These are phyloP conservation scores for Formica selysi DNA, from an alignment of 1,140 invertebrate genomes.

Conservation along the genomic window DNA sequence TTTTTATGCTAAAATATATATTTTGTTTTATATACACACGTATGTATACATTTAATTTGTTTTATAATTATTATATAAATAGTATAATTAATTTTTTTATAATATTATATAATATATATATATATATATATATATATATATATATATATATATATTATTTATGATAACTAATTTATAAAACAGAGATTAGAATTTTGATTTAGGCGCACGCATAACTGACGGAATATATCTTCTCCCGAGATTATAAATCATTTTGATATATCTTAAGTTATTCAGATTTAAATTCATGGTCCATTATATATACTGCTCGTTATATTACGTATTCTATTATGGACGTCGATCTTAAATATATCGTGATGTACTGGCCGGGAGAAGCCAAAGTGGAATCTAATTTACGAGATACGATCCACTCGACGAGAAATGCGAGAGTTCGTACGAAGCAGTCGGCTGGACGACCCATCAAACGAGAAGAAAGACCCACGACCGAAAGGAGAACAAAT, in stretches of 20 bases:
- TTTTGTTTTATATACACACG: no score
- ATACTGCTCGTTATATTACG: conserved; percentile 33
- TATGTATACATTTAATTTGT: no score
- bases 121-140: no score
- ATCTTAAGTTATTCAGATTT: conserved; percentile 54
- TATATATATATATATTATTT: background rate
- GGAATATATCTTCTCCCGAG: background rate
- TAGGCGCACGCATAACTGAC: background rate
- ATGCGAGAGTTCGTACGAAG: conserved; percentile 15
- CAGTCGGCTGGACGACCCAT: conserved; percentile 49
- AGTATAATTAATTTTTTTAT: no score
- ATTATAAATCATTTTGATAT: conserved; percentile 57
- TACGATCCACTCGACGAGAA: conserved; percentile 50
- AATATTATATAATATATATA: no score
- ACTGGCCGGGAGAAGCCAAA: conserved; percentile 17
- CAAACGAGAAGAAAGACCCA: conserved; percentile 54
- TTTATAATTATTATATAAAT: no score
- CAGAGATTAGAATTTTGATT: background rate
- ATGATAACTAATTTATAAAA: background rate
- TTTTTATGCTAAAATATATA: background rate
- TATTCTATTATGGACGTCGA: conserved; percentile 44
- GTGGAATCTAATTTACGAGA: conserved; percentile 60
- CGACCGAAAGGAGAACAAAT: conserved; percentile 44
- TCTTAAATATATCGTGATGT: conserved; percentile 31
- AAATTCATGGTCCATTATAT: conserved; percentile 55